These are phyloP conservation scores for Nemapogon koenigi DNA, from an alignment of 2,888 invertebrate genomes.

Conservation along the genomic window DNA sequence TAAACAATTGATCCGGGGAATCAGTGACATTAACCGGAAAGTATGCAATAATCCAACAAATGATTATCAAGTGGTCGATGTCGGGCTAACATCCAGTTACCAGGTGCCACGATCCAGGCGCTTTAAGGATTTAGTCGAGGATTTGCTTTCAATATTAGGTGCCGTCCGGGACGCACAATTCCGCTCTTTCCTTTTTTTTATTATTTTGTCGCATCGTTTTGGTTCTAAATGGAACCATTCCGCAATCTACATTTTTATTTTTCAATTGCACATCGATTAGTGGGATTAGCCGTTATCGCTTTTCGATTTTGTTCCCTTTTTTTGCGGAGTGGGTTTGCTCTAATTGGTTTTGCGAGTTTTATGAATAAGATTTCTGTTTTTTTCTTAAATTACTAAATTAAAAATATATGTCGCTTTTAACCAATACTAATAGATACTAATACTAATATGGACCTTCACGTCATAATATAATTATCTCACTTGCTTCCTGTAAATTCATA, in stretches of 20 bases:
- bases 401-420: not conserved
- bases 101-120: slow-evolving; percentile 60
- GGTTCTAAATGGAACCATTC: slow-evolving; percentile 64
- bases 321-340: slow-evolving; percentile 27
- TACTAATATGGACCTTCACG: too few species aligned
- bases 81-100: slow-evolving; percentile 50
- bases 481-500: too few species aligned
- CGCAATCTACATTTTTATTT: slow-evolving; percentile 67
- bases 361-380: not conserved
- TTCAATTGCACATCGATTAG: slow-evolving; percentile 65
- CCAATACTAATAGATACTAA: too few species aligned
- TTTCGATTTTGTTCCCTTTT: slow-evolving; percentile 59
- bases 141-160: slow-evolving; percentile 66
- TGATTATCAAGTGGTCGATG: slow-evolving; percentile 43
- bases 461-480: too few species aligned
- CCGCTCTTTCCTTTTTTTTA: slow-evolving; percentile 45
- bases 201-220: slow-evolving; percentile 66
- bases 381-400: not conserved
- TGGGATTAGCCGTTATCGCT: slow-evolving; percentile 62
- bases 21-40: slow-evolving; percentile 50
- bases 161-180: slow-evolving; percentile 44
- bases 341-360: slow-evolving; percentile 24
- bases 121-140: slow-evolving; percentile 65
- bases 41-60: slow-evolving; percentile 57
- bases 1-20: slow-evolving; percentile 41